Evolutionary conservation across 2,888 invertebrate genomes (phyloP), one percentile per base, ranked within the genome.

Genomic region (Theretra japonica): DNA sequence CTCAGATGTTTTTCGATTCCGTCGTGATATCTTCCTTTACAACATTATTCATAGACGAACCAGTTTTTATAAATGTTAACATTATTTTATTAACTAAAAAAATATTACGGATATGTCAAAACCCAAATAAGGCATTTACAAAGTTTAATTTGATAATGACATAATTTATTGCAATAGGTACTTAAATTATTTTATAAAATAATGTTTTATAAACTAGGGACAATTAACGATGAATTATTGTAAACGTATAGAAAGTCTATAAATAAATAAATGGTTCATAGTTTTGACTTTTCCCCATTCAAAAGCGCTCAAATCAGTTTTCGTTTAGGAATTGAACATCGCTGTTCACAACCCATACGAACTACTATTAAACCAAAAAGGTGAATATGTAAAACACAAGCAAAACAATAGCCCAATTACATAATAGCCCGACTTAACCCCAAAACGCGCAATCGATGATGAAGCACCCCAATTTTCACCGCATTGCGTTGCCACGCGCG

Each of bases 401-500:
- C 57, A 7, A 21, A 69, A 33, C 53, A 69, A 56, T 69, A 59
- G 23, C n/a, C 28, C 15, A 28, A 50, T 59, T 28, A 50, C 48
- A 60, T 50, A 50, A 50, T 25, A n/a, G 59, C 28, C 50, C 28
- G 25, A 60, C 48, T 53, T 57, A 56, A 60, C 53, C 70, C 50
- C 30, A 70, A 21, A 62, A 70, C 23, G 70, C 56, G 70, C 69
- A 53, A 69, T 25, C 65, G 50, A 77, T 70, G 69, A 62, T 58
- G 57, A 41, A 57, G 50, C 71, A 68, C 77, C 76, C 74, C 53
- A 80, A 85, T 85, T 85, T 86, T 81, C 83, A 80, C 83, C 74
- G 76, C 78, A 80, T 83, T 83, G 76, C 80, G 73, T 80, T 81
- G 72, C 81, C 72, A n/a, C 1, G 72, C 81, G 82, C 82, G 81